Evolutionary conservation across 1,140 invertebrate species (phyloP).

Genomic region (Pinna nobilis): DNA sequence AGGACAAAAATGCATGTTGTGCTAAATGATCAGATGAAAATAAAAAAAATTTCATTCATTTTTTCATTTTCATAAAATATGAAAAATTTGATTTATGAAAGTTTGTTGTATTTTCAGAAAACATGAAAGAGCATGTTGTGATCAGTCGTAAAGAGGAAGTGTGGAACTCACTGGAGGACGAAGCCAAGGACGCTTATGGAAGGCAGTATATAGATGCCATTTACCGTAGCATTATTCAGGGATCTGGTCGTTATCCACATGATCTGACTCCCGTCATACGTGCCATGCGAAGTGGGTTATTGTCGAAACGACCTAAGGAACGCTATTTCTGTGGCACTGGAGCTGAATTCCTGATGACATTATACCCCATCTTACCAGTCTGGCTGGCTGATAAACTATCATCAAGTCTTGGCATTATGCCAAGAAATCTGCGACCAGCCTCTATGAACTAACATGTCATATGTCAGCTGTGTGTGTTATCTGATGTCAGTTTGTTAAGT

Average conservation of each 20-base stretch:
- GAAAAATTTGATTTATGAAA: neutral
- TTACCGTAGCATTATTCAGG: conserved; percentile 55
- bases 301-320: conserved; percentile 68
- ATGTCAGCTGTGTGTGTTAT: no score
- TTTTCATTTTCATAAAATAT: no score
- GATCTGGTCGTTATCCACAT: conserved; percentile 48
- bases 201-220: conserved; percentile 62
- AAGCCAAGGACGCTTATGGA: conserved; percentile 59
- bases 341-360: conserved; percentile 61
- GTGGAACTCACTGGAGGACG: conserved; percentile 65
- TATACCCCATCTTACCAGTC: conserved; percentile 67
- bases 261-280: conserved; percentile 70
- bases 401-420: conserved; percentile 53
- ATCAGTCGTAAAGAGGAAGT: conserved; percentile 58
- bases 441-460: conserved; percentile 23
- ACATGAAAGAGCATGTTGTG: conserved; percentile 56
- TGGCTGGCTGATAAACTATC: conserved; percentile 69
- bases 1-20: no score
- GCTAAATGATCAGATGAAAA: no score
- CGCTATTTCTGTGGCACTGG: conserved; percentile 68
- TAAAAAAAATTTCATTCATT: no score
- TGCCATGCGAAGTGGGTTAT: conserved; percentile 66
- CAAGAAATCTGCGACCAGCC: conserved; percentile 51
- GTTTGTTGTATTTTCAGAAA: conserved; percentile 41
- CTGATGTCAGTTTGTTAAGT: no score